phyloP scores from a whole-genome alignment of 2,888 invertebrate species.

The Synanthedon formicaeformis region DNA sequence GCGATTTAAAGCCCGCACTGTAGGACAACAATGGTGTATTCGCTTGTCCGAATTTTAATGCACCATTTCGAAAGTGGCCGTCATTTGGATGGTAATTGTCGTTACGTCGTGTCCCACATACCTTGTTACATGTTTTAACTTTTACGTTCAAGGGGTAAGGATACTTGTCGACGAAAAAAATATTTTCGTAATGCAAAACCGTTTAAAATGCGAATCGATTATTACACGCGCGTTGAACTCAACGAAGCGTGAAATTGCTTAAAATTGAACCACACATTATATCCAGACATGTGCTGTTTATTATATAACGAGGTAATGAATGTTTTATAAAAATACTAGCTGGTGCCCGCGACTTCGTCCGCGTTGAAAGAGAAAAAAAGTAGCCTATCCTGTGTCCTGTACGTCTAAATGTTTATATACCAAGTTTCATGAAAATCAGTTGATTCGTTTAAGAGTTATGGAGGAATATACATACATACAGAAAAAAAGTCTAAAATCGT shows the following conservation, averaged over 20 bases:
- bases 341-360: too few relatives aligned
- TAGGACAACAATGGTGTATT: constrained; percentile 40
- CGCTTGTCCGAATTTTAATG: constrained; percentile 41
- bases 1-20: too few relatives aligned
- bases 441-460: too few relatives aligned
- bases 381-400: too few relatives aligned
- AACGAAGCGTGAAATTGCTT: constrained; percentile 7
- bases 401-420: too few relatives aligned
- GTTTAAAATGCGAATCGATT: neutral
- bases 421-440: too few relatives aligned
- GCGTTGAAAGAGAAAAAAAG: too few relatives aligned
- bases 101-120: constrained; percentile 44
- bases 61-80: constrained; percentile 59
- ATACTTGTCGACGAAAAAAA: neutral
- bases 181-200: constrained; percentile 4
- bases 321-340: too few relatives aligned
- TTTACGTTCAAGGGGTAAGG: constrained; percentile 15
- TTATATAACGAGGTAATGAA: too few relatives aligned
- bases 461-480: too few relatives aligned
- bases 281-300: too few relatives aligned
- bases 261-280: neutral
- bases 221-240: constrained; percentile 3
- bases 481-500: too few relatives aligned
- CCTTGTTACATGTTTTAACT: constrained; percentile 49
- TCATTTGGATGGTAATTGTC: constrained; percentile 61